Base-by-base conservation (phyloP, 2,888 invertebrate species). In the Athalia circularis region DNA sequence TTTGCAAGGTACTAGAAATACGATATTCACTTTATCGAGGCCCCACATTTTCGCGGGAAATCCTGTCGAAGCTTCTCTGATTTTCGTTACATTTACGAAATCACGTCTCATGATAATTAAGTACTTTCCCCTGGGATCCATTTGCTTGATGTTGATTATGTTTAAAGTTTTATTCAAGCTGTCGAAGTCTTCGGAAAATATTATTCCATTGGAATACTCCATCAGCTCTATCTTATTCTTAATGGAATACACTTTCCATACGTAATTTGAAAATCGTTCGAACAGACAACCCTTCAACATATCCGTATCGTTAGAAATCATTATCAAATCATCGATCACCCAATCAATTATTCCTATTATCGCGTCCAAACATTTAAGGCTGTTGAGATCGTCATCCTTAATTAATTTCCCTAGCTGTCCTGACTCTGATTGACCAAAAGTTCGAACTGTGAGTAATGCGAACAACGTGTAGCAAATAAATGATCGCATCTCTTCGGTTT, bases 1-100 rank as follows among this genome's bases (percentile, higher is more conserved):
- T 4, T 9, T 65, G 54, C 77, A 77, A 59, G 72, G 68, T 11
- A 68, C 64, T n/a, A 76, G 76, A n/a, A 13, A 64, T 3, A 76
- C 13, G 6, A 64, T 64, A 5, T 13, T 48, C 15, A 45, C 48
- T 45, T 76, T 76, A 9, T 77, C 65, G 57, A 65, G 13, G 9
- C 47, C 54, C 65, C 65, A 65, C 65, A 65, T 52, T 15, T n/a
- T 59, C 43, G 13, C 9, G 15, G 57, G 9, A 65, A 61, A 54
- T 43, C 65, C 65, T 5, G 11, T 45, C 57, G 65, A 77, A 61
- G 65, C 11, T 45, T 6, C 3, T 64, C 11, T 47, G 47, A 77
- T 77, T n/a, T 65, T 45, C 9, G 65, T 47, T 9, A 67, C 50
- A 65, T 50, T 65, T 6, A 6, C 15, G 45, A 48, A 65, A n/a